Conservation (phyloP, 2,797 vertebrate species). For the Echeneis naucrates region DNA sequence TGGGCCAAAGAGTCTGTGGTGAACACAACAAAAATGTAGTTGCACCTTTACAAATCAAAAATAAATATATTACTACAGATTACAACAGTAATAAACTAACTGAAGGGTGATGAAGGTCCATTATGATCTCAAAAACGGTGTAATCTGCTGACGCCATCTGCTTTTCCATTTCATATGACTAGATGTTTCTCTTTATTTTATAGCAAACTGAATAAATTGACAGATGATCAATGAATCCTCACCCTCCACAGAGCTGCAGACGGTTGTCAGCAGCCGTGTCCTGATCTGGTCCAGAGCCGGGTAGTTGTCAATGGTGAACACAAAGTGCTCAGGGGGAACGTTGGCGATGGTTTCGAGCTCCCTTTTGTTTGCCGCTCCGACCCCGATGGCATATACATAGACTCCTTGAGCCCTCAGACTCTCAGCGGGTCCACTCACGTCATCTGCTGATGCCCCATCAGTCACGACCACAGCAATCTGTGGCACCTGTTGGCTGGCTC, state of each 20-base stretch:
- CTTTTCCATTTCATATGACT: too few species aligned
- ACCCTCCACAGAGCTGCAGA: conserved; percentile 75
- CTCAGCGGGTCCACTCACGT: conserved; percentile 65
- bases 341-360: conserved; percentile 80
- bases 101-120: too few species aligned
- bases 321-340: conserved; percentile 77
- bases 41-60: too few species aligned
- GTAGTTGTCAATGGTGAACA: conserved; percentile 71
- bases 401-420: conserved; percentile 74
- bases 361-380: conserved; percentile 60
- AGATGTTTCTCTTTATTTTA: too few species aligned
- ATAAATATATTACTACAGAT: too few species aligned
- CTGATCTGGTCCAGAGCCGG: conserved; percentile 65
- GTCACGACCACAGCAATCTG: conserved; percentile 86
- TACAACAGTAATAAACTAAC: too few species aligned
- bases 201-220: too few species aligned
- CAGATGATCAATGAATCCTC: conserved; percentile 38
- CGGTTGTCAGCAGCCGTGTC: conserved; percentile 57
- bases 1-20: too few species aligned
- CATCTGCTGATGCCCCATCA: conserved; percentile 76
- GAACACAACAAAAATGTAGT: too few species aligned
- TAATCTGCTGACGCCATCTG: too few species aligned
- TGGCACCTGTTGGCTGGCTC: conserved; percentile 76
- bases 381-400: conserved; percentile 79
- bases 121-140: too few species aligned